Percentiles rank a stretch among this genome's conserved stretches.
Evolutionary conservation across 2,888 invertebrate genomes (phyloP).

Genomic region (Synanthedon myopaeformis): DNA sequence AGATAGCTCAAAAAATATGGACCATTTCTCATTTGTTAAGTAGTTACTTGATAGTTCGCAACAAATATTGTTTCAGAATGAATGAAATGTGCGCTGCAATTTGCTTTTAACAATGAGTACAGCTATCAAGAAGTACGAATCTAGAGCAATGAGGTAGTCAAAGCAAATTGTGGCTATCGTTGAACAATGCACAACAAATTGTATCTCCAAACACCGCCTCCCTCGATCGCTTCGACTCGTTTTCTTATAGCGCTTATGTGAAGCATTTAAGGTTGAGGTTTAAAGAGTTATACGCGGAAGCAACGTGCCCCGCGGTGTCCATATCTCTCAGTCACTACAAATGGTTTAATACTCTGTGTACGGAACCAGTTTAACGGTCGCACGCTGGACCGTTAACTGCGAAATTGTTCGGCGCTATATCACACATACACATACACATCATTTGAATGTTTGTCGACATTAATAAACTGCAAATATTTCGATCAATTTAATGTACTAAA

Average conservation of each 20-base stretch:
- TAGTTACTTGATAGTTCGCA: too few species aligned
- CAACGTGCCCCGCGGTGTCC: constrained; percentile 18
- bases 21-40: too few species aligned
- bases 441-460: background rate
- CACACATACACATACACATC: constrained; percentile 11
- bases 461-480: too few species aligned
- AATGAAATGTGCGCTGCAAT: background rate
- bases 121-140: background rate
- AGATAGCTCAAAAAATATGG: too few species aligned
- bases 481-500: too few species aligned
- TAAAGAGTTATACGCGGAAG: constrained; percentile 17
- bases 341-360: constrained; percentile 22
- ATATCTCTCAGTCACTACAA: constrained; percentile 24
- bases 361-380: constrained; percentile 54
- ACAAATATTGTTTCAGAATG: too few species aligned
- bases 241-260: background rate
- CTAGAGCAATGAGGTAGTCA: background rate
- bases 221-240: background rate
- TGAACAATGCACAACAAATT: background rate
- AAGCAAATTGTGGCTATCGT: background rate
- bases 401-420: constrained; percentile 33
- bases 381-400: constrained; percentile 43
- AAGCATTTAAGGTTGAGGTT: background rate
- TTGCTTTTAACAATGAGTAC: background rate
- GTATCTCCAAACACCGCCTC: background rate